A percentile compares a stretch with the other conserved stretches of the same genome.
Conservation (phyloP, 1,140 invertebrate genomes). For the Cotesia typhae region DNA sequence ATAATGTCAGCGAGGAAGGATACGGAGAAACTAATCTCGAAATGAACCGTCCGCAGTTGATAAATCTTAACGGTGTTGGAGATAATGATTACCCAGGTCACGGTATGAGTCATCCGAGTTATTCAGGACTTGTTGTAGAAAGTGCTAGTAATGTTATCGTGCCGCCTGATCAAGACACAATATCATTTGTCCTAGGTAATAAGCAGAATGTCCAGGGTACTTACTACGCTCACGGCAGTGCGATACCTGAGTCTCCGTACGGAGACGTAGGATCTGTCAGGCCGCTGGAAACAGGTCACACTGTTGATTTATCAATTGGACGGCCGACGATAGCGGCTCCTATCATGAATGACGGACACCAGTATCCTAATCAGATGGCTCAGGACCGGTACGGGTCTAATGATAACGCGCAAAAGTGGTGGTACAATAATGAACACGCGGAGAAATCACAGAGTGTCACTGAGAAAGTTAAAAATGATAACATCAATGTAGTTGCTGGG, state of each 20-base stretch:
- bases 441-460: conserved; percentile 24
- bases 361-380: background rate
- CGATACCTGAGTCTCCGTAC: conserved; percentile 63
- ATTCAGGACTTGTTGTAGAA: conserved; percentile 53
- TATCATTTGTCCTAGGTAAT: conserved; percentile 72
- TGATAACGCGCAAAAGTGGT: conserved; percentile 12
- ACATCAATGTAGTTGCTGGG: conserved; percentile 27
- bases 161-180: conserved; percentile 71
- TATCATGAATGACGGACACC: background rate
- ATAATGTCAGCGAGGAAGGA: background rate
- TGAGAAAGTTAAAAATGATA: conserved; percentile 27
- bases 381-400: conserved; percentile 8
- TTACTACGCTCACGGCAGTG: conserved; percentile 61
- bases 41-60: no score
- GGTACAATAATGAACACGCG: conserved; percentile 29
- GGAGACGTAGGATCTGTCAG: conserved; percentile 35
- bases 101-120: conserved; percentile 49
- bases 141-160: conserved; percentile 73
- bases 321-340: background rate
- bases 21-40: no score
- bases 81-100: conserved; percentile 37
- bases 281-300: background rate
- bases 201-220: conserved; percentile 69
- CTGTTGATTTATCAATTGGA: background rate
- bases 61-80: background rate